Percentiles rank a stretch among this genome's conserved stretches.
Evolutionary conservation across 2,888 invertebrate species (phyloP).

Genomic region (Dolichopus griseipennis): DNA sequence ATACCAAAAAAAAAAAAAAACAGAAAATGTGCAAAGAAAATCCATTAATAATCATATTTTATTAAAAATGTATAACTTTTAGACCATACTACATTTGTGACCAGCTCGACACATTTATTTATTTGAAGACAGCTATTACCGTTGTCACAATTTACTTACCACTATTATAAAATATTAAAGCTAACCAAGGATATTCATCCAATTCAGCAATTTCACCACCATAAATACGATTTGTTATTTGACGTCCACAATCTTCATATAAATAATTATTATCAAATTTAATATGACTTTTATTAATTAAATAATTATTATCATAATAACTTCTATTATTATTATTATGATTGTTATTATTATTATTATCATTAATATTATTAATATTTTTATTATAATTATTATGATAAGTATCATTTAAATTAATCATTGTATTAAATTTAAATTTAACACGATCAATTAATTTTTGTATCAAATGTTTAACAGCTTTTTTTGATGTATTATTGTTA

Average conservation of each 20-base stretch:
- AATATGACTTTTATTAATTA: background rate
- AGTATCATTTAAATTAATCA: conserved; percentile 35
- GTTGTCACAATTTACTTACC: conserved; percentile 40
- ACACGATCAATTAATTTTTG: background rate
- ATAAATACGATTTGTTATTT: conserved; percentile 51
- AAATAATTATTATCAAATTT: conserved; percentile 31
- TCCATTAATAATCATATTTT: too few species aligned
- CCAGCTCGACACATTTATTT: too few species aligned
- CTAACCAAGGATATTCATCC: conserved; percentile 58
- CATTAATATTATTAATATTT: background rate
- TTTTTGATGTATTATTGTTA: background rate
- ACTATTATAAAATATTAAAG: conserved; percentile 49
- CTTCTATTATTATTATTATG: background rate
- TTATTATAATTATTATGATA: conserved; percentile 31
- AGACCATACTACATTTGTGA: too few species aligned
- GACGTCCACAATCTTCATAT: conserved; percentile 48
- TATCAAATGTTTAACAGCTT: background rate
- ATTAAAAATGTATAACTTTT: too few species aligned
- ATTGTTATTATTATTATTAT: too few species aligned
- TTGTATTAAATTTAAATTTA: conserved; percentile 22
- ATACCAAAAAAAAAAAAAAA: too few species aligned
- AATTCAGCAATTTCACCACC: conserved; percentile 54
- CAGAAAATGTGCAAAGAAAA: too few species aligned
- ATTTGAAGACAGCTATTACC: too few species aligned
- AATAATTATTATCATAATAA: too few species aligned